Percentiles rank a stretch among this genome's conserved stretches.
Conservation (phyloP, 2,113 vertebrate genomes). For the Morone chrysops region DNA sequence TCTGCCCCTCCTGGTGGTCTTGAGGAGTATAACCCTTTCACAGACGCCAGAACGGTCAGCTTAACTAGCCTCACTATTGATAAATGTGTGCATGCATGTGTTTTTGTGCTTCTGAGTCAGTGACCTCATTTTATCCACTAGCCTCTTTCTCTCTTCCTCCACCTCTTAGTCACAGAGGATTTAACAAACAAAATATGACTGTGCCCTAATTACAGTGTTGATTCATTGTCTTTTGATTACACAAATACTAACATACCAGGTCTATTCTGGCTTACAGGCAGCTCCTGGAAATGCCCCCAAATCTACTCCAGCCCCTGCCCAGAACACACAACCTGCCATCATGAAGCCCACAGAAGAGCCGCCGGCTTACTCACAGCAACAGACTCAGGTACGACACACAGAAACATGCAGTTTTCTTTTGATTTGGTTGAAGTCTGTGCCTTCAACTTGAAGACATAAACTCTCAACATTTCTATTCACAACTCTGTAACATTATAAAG, state of each 20-base stretch:
- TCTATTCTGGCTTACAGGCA: conserved; percentile 80
- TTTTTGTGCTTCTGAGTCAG: conserved; percentile 36
- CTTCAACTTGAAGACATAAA: not conserved
- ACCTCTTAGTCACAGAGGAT: conserved; percentile 52
- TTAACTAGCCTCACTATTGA: conserved; percentile 16
- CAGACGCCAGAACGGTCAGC: conserved; percentile 95
- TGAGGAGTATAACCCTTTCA: conserved; percentile 99
- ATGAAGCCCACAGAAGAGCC: conserved; percentile 99
- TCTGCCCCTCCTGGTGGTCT: conserved; percentile 92
- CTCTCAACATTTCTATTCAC: not conserved
- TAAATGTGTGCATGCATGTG: conserved; percentile 31
- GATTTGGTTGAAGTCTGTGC: not conserved
- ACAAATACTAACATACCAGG: conserved; percentile 28
- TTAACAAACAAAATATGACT: conserved; percentile 52
- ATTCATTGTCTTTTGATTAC: conserved; percentile 19
- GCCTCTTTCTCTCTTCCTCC: conserved; percentile 21
- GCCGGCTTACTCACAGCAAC: conserved; percentile 90
- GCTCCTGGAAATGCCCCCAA: conserved; percentile 90
- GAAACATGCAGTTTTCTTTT: not conserved
- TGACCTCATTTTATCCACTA: conserved; percentile 61
- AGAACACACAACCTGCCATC: conserved; percentile 97
- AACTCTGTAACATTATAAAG: not conserved
- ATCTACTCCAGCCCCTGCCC: conserved; percentile 86
- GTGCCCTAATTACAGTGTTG: conserved; percentile 59
- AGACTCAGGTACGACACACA: conserved; percentile 80